Evolutionary conservation across 2,888 invertebrate genomes (phyloP).

Genomic region (Sinelater perroti): DNA sequence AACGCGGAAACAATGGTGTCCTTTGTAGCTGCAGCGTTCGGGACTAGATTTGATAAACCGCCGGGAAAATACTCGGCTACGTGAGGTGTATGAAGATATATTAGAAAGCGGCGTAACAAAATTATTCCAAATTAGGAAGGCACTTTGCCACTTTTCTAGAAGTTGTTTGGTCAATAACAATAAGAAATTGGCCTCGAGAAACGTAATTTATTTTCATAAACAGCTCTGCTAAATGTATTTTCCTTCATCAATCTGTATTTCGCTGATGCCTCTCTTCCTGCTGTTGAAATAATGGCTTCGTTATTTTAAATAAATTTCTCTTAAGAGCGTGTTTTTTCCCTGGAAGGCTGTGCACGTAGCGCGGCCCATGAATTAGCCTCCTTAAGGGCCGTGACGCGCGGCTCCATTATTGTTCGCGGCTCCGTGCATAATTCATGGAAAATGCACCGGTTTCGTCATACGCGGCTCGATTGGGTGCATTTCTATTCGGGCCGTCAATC

Average conservation of each 20-base stretch:
- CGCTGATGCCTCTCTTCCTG: constrained; percentile 27
- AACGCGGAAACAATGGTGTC: no score
- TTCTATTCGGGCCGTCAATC: constrained; percentile 27
- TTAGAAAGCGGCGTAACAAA: constrained; percentile 26
- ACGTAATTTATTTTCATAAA: constrained; percentile 40
- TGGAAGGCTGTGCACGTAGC: constrained; percentile 6
- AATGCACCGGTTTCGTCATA: constrained; percentile 18
- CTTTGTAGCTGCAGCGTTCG: not conserved
- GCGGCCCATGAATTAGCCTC: constrained; percentile 3
- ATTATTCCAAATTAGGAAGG: constrained; percentile 34
- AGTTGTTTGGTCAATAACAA: constrained; percentile 38
- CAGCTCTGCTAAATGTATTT: constrained; percentile 35
- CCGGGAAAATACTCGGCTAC: constrained; percentile 9
- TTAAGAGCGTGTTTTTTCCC: constrained; percentile 16
- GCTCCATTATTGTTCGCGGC: constrained; percentile 12
- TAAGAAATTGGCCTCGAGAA: constrained; percentile 36
- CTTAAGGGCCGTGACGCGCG: not conserved
- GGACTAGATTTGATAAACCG: constrained; percentile 7
- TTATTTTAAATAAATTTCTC: constrained; percentile 30
- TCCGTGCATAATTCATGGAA: constrained; percentile 21
- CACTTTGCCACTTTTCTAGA: constrained; percentile 36
- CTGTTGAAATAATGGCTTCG: constrained; percentile 28
- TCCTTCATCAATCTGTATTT: constrained; percentile 39
- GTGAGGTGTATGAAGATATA: constrained; percentile 27
- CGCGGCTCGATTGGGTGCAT: constrained; percentile 18